These are phyloP conservation scores for Protosalanx chinensis DNA, from an alignment of 2,797 vertebrate genomes.

Conservation along the genomic window DNA sequence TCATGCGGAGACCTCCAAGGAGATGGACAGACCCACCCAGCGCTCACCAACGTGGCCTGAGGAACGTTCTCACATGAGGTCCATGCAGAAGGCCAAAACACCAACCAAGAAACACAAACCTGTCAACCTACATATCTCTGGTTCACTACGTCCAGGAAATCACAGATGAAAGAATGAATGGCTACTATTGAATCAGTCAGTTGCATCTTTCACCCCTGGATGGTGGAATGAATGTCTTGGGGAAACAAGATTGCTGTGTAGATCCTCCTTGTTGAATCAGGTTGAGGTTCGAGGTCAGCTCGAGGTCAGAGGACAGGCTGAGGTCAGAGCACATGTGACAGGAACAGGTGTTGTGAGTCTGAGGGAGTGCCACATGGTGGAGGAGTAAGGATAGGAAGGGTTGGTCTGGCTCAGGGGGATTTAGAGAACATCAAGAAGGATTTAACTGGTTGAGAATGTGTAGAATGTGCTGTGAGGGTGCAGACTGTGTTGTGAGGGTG, in stretches of 20 bases:
- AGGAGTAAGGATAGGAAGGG: constrained; percentile 52
- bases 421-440: not conserved
- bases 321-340: constrained; percentile 63
- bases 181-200: constrained; percentile 68
- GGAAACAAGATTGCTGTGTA: constrained; percentile 53
- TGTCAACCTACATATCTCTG: constrained; percentile 46
- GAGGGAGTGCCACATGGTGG: constrained; percentile 42
- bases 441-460: constrained; percentile 1
- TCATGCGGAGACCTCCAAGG: constrained; percentile 56
- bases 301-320: constrained; percentile 36
- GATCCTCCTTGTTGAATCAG: constrained; percentile 59
- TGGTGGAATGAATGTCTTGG: not conserved
- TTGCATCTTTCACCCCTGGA: constrained; percentile 46
- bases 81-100: too few species aligned
- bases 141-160: constrained; percentile 48
- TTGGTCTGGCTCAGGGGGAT: constrained; percentile 33
- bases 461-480: not conserved
- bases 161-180: constrained; percentile 50
- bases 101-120: constrained; percentile 61
- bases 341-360: constrained; percentile 54
- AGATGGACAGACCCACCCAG: constrained; percentile 40
- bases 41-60: constrained; percentile 25
- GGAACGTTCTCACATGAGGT: constrained; percentile 35
- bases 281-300: constrained; percentile 33
- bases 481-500: constrained; percentile 33